Evolutionary conservation across 2,888 invertebrate genomes (phyloP).

Genomic region (Drosophila meridionalis): DNA sequence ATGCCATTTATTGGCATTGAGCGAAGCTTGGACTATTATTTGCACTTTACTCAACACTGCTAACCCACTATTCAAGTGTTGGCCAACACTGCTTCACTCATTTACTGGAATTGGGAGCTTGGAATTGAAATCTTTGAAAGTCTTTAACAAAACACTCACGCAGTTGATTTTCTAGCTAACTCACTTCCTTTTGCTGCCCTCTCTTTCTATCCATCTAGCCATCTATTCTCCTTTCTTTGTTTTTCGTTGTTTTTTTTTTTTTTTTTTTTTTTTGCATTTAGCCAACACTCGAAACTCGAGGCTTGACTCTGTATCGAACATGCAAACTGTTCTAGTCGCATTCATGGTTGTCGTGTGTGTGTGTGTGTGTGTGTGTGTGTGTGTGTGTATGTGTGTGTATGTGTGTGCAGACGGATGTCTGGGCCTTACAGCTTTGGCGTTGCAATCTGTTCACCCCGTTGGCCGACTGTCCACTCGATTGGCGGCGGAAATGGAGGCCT

Average conservation of each 20-base stretch:
- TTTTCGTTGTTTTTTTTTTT: not conserved
- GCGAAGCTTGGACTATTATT: not conserved
- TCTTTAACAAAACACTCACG: slow-evolving; percentile 19
- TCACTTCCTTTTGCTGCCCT: slow-evolving; percentile 45
- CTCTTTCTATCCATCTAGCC: not conserved
- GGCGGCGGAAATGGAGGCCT: slow-evolving; percentile 68
- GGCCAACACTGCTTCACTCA: not conserved
- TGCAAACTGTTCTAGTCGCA: slow-evolving; percentile 37
- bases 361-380: slow-evolving; percentile 8
- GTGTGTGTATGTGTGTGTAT: not conserved
- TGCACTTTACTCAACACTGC: not conserved
- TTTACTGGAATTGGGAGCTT: not conserved
- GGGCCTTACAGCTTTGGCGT: slow-evolving; percentile 44
- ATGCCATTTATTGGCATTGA: too few species aligned
- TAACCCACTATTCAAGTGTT: not conserved
- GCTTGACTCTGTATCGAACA: slow-evolving; percentile 18
- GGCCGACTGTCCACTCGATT: slow-evolving; percentile 58
- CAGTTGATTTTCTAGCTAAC: slow-evolving; percentile 35
- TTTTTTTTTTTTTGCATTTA: slow-evolving; percentile 8
- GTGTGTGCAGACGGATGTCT: slow-evolving; percentile 47
- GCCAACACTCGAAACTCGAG: slow-evolving; percentile 30
- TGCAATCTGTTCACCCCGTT: slow-evolving; percentile 28
- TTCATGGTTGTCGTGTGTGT: slow-evolving; percentile 14
- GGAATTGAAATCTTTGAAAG: slow-evolving; percentile 5
- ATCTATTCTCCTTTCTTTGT: not conserved